Percentiles rank a stretch among this genome's conserved stretches.
Conservation (phyloP, 2,113 vertebrate species). For the Cynocephalus volans region DNA sequence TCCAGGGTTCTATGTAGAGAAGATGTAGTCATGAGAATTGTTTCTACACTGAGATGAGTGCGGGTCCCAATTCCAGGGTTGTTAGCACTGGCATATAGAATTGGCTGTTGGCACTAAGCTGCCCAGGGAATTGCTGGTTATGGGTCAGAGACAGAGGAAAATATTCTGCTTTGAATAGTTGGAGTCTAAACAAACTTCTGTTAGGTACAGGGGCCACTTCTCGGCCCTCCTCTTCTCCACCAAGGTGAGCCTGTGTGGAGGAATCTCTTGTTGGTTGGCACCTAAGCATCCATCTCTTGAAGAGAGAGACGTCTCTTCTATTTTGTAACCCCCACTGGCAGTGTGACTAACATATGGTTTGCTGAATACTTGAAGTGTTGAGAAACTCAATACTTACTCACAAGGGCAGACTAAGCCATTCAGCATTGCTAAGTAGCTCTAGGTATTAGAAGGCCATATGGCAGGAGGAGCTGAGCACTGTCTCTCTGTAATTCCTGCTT, state of each 20-base stretch:
- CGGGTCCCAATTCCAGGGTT: background rate
- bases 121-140: background rate
- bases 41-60: fast-evolving
- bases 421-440: background rate
- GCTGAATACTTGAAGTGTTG: background rate
- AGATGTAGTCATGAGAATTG: no score
- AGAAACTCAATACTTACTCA: background rate
- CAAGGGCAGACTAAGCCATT: background rate
- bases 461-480: background rate
- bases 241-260: background rate
- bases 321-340: background rate
- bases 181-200: background rate
- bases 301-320: background rate
- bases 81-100: background rate
- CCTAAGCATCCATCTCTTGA: background rate
- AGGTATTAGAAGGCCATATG: background rate
- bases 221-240: background rate
- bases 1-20: background rate
- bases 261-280: background rate
- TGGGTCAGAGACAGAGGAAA: background rate
- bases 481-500: background rate
- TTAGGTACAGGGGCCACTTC: background rate
- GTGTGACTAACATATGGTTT: background rate
- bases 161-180: background rate
- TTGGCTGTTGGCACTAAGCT: background rate